Base-by-base conservation (phyloP, 2,888 invertebrate genomes). In the Tipula confusa region DNA sequence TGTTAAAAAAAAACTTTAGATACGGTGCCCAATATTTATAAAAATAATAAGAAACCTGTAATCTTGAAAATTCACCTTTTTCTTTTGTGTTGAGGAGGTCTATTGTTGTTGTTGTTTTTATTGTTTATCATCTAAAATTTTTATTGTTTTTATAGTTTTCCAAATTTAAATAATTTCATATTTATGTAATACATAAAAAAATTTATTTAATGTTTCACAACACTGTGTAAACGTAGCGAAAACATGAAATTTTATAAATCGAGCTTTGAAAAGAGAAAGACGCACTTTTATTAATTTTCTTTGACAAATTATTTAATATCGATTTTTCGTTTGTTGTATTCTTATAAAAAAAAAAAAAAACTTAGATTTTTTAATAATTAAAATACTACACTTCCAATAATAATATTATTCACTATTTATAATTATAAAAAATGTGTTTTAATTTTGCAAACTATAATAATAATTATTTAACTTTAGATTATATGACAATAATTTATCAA, bases 51-150 rank as follows among this genome's bases (percentile, higher is more conserved):
- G 64, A 24, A 64, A 64, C 64, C 64, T 64, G 64, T 64, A 64
- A 64, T 64, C 64, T 64, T 64, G 64, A 64, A 64, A 64, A 64
- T 64, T 64, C 64, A 64, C 64, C 64, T 64, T 64, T 64, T 64
- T 64, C 64, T 64, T 64, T 64, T 64, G 64, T 64, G 64, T 64
- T 64, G 64, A 64, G n/a, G n/a, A n/a, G 64, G 24, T 64, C 18
- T 64, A 64, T 64, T 64, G 64, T 64, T 64, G 38, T 33, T n/a
- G n/a, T n/a, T 31, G 31, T 31, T 31, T n/a, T 31, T 31, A 15
- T 43, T 64, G 64, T 24, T 64, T 18, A 64, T 64, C 64, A 2
- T 64, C 64, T 24, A 64, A 64, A 64, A 64, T 24, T 1, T 0
- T 24, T 64, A 9, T 15, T 48, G 5, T 48, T 3, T 64, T 64